Percentiles rank a stretch among this genome's conserved stretches.
These are phyloP conservation scores for Archips crataeganus DNA, from an alignment of 2,888 invertebrate genomes.

Conservation along the genomic window DNA sequence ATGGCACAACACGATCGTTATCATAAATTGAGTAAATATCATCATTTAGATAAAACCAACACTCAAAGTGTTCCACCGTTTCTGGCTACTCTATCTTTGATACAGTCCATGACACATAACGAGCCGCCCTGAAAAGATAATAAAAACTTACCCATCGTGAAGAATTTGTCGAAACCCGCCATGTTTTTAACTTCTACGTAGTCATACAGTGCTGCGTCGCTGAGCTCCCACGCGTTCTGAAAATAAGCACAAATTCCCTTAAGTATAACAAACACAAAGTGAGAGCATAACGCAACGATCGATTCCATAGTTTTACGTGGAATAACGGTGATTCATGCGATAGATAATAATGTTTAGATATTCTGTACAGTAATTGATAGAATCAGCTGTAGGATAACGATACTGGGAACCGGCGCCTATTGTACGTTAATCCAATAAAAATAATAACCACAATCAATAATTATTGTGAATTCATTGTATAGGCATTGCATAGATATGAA, in stretches of 20 bases:
- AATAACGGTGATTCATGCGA: slow-evolving; percentile 14
- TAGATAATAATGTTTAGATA: not conserved
- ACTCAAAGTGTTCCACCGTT: not conserved
- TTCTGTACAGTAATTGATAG: not conserved
- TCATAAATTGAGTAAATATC: not conserved
- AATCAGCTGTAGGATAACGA: slow-evolving; percentile 10
- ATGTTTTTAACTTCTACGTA: slow-evolving; percentile 83
- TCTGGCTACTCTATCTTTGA: not conserved
- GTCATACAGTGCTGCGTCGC: slow-evolving; percentile 72
- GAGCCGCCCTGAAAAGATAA: not conserved
- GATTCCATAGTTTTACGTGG: slow-evolving; percentile 10
- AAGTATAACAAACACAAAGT: slow-evolving; percentile 26
- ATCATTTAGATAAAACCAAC: not conserved
- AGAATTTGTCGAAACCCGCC: slow-evolving; percentile 87
- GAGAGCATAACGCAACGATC: not conserved
- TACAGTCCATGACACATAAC: not conserved
- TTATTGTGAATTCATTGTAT: not conserved
- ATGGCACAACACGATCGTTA: not conserved
- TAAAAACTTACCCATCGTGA: slow-evolving; percentile 74
- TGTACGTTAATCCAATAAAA: not conserved
- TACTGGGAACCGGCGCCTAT: not conserved
- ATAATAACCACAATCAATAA: not conserved
- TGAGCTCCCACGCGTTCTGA: slow-evolving; percentile 88
- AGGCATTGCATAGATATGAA: not conserved
- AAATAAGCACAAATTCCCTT: slow-evolving; percentile 50